These are phyloP conservation scores for Nasua narica DNA, from an alignment of 2,797 vertebrate genomes.

Conservation along the genomic window DNA sequence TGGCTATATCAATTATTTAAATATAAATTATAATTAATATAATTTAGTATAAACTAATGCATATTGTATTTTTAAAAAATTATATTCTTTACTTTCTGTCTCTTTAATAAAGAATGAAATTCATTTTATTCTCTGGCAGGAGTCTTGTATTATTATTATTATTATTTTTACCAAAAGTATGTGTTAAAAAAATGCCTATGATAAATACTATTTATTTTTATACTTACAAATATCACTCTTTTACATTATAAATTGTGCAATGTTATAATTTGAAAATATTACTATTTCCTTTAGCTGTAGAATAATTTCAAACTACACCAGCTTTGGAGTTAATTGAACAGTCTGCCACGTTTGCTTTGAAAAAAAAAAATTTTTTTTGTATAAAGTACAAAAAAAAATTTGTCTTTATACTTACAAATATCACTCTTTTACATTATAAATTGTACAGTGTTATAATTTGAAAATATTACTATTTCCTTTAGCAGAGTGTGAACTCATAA, in stretches of 20 bases:
- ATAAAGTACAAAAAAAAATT: too few relatives aligned
- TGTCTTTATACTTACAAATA: background rate
- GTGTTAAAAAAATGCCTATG: background rate
- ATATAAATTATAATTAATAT: background rate
- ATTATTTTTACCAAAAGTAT: background rate
- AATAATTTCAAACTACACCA: too few relatives aligned
- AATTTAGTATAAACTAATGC: background rate
- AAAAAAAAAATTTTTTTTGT: too few relatives aligned
- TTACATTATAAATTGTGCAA: background rate
- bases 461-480: background rate
- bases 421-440: background rate
- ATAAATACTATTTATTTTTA: background rate
- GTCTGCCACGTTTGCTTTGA: too few relatives aligned
- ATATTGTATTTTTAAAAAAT: background rate
- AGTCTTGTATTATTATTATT: background rate
- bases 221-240: background rate
- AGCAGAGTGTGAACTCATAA: background rate
- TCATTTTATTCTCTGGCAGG: background rate
- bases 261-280: background rate
- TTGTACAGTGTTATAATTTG: background rate
- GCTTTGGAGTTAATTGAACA: too few relatives aligned
- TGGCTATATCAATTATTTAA: conserved; percentile 7
- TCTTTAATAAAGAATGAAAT: background rate
- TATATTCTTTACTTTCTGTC: background rate
- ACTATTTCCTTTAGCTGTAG: background rate